A percentile compares a stretch with the other conserved stretches of the same genome.
Evolutionary conservation across 2,797 vertebrate genomes (phyloP).

Genomic region (Acanthis flammea): DNA sequence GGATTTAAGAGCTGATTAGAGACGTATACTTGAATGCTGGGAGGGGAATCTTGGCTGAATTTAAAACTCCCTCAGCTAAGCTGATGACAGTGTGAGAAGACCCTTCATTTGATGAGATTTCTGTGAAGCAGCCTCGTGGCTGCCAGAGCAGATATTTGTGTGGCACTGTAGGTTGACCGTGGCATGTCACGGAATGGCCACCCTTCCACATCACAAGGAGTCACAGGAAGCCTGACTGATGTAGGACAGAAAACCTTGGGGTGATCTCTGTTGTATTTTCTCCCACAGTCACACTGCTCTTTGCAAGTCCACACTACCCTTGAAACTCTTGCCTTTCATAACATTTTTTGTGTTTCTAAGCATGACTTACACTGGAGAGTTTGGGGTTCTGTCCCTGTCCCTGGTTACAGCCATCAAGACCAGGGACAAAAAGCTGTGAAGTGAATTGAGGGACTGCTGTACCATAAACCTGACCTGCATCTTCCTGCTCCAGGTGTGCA

Average conservation of each 20-base stretch:
- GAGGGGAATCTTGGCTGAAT: not conserved
- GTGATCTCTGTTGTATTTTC: not conserved
- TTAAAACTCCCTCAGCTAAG: not conserved
- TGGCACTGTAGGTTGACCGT: not conserved
- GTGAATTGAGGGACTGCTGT: too few relatives aligned
- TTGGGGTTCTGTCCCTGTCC: not conserved
- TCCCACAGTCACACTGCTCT: not conserved
- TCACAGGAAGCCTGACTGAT: not conserved
- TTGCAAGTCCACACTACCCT: not conserved
- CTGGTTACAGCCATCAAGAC: not conserved
- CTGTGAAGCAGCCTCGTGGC: not conserved
- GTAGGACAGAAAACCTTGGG: not conserved
- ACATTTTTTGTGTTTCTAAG: not conserved
- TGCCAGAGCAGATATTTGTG: not conserved
- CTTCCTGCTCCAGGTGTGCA: not conserved
- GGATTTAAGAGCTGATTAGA: constrained; percentile 28
- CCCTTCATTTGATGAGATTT: not conserved
- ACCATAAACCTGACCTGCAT: not conserved
- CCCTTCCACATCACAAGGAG: not conserved
- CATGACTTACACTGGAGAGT: not conserved
- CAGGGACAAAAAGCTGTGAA: too few relatives aligned
- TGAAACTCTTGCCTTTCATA: not conserved
- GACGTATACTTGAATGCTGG: not conserved
- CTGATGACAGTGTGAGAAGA: not conserved
- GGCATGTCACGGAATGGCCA: fast-evolving